Base-by-base conservation (phyloP, 2,888 invertebrate genomes). In the Rhodophaea formosa region DNA sequence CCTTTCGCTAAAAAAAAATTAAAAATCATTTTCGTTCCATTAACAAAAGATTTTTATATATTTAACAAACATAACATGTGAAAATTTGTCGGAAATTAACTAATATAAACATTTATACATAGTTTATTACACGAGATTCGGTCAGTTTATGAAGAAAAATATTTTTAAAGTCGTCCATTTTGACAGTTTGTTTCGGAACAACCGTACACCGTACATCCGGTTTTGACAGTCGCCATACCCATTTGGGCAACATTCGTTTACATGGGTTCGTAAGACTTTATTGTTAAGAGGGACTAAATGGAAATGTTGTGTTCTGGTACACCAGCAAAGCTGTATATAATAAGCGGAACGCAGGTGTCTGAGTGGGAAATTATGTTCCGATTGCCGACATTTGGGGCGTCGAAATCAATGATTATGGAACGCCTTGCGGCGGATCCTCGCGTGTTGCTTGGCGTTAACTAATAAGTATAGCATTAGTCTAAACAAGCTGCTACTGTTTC, bases 331-430 rank as follows among this genome's bases (percentile, higher is more conserved):
- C 14, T 46, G 39, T 56, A 51, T 29, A 43, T 56, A 49, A 49
- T 56, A 30, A 42, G 30, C 47, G 45, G 32, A 49, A 51, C 23
- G 56, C 43, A 56, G 49, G 56, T 56, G 49, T 42, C 49, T 49
- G 56, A 56, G 56, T 49, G 56, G 42, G 49, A 43, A 56, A 49
- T 56, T 56, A 56, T 56, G 56, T 56, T 49, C 42, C 49, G 56
- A 56, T 56, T 56, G 35, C 39, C 43, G 29, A 30, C 56, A 56
- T 55, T 45, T 35, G 46, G 54, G 46, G 55, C 15, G 46, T 15
- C 30, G 44, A 54, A 55, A 46, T 55, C 55, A 39, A 46, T 35
- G 55, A 46, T 46, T 35, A 32, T 44, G 30, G 15, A 17, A 46
- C 32, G 23, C 54, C 3, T 45, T 10, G 23, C 15, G 42, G 53